Conservation (phyloP, 2,113 vertebrate genomes). For the Chrysemys picta region DNA sequence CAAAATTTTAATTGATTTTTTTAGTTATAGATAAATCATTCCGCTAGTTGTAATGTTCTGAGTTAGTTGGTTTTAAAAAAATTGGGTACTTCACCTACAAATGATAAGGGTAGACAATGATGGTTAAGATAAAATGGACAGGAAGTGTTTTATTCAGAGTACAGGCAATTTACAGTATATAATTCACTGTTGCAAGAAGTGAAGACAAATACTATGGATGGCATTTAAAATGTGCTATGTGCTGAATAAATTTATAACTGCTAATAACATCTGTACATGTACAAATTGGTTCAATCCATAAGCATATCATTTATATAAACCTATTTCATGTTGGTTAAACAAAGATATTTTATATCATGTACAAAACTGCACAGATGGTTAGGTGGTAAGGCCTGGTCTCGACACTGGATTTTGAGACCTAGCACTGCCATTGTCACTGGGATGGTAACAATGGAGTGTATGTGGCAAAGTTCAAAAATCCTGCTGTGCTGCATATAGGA, state of each 20-base stretch:
- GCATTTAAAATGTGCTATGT: background rate
- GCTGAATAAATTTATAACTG: background rate
- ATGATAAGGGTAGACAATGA: background rate
- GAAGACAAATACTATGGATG: background rate
- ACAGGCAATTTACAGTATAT: background rate
- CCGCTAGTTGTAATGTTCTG: background rate
- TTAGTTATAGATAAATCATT: background rate
- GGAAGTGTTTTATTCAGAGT: background rate
- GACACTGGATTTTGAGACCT: background rate
- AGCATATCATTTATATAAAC: background rate
- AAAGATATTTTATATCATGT: background rate
- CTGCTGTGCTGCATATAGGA: background rate
- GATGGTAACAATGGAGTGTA: background rate
- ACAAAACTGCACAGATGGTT: background rate
- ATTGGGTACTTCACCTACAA: background rate
- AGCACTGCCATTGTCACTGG: background rate
- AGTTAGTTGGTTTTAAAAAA: background rate
- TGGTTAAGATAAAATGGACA: background rate
- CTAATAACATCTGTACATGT: background rate
- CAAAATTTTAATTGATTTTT: background rate
- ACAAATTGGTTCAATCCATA: background rate
- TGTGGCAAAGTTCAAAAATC: background rate
- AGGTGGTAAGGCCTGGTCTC: background rate
- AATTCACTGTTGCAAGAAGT: background rate
- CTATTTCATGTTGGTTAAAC: background rate